Base-by-base conservation (phyloP, 2,113 vertebrate species). In the Ochotona curzoniae region DNA sequence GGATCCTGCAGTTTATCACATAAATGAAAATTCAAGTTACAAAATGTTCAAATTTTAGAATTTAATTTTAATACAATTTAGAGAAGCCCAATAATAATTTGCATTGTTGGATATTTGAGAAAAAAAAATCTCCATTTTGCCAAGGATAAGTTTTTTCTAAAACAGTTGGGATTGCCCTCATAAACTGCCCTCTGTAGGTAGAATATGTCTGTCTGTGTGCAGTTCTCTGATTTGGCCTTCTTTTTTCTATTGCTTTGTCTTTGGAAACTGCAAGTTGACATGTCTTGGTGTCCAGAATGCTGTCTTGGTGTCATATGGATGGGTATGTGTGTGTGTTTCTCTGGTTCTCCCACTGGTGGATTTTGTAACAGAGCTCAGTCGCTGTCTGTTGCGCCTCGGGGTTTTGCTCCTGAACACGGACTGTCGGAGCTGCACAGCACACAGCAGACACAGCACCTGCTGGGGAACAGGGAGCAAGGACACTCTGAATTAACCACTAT, bases 1-100 rank as follows among this genome's bases (percentile, higher is more conserved):
- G 79, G 38, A 38, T 69, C n/a, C 79, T 76, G 38, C 23, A 9
- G 0, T 18, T 94, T 96, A 89, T 17, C 63, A 63, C 69, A 38
- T 64, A 92, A 87, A 54, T 92, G 51, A 94, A 90, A 93, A 82
- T 89, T 90, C 51, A 94, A 83, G 66, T 90, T 84, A 51, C 35
- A 95, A 89, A 93, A 82, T 87, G 35, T 69, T 93, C 44, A 93
- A 79, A 87, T 71, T 94, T 87, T 49, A 67, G 92, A 84, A 93
- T 54, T 76, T 87, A 91, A 74, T 93, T 8, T 94, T 90, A 80
- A 82, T 84, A 66, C 60, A 38, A 49, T 84, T 93, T 85, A 93
- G 44, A 90, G 85, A 84, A 74, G 30, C 61, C 94, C 85, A 94
- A 8, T 90, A 60, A 57, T 63, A n/a, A 21, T 44, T 92, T 94